Base-by-base conservation (phyloP, 2,888 invertebrate genomes). In the Polydrusus pterygomalis region DNA sequence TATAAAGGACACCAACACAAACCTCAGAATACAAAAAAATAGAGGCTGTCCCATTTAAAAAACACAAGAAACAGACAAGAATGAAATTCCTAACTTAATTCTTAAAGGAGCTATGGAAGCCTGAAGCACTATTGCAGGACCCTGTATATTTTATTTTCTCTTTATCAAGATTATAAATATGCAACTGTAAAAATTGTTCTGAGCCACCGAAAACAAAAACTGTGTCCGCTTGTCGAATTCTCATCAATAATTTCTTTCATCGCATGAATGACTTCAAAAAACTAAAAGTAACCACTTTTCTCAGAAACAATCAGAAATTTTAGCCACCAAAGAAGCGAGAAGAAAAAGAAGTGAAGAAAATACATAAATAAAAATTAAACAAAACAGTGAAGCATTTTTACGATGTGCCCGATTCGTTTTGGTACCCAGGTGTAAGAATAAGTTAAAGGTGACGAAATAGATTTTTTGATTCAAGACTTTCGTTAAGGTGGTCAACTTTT, bases 291-390 rank as follows among this genome's bases (percentile, higher is more conserved):
- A 60, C 58, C 80, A 79, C 79, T 79, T 79, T 85, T 85, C 84
- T 77, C 49, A 79, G 83, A 84, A 83, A 82, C 80, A 81, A 84
- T 85, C 79, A 80, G 58, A 83, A 83, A 82, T 82, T 82, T 80
- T 79, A 81, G 82, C 85, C 85, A 83, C 85, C 85, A 82, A 82
- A 81, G 81, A 82, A 80, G 72, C 71, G 56, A 64, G 82, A 81
- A 83, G 84, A 84, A 84, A 84, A 84, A 84, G 85, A 85, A 85
- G 84, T 82, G 84, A 83, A 83, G 83, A 84, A n/a, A 85, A 85
- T 82, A 86, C 85, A 86, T 85, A 86, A 85, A 86, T 85, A 83
- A 84, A 82, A 84, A 84, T 83, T 82, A 65, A 75, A 75, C 70
- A 75, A 75, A 75, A 70, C 69, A 69, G 43, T 51, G 45, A 54